Evolutionary conservation across 2,113 vertebrate genomes (phyloP).

Genomic region (Uria lomvia): DNA sequence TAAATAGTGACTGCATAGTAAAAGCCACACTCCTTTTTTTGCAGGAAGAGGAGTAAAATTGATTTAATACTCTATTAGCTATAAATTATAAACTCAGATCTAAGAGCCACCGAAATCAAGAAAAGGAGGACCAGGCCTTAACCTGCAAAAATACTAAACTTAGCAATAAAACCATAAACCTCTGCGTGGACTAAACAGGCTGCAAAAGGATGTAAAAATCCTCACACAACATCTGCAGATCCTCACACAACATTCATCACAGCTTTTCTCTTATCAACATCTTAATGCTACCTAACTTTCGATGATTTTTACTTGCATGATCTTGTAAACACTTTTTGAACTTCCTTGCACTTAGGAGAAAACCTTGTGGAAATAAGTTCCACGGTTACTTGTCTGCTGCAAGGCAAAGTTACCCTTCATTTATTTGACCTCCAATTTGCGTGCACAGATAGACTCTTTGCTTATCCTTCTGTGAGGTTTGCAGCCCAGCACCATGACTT

Average conservation of each 20-base stretch:
- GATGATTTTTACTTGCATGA: not conserved
- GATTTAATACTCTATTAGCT: not conserved
- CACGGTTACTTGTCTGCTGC: not conserved
- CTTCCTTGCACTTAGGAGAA: not conserved
- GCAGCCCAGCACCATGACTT: not conserved
- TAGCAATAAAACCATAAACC: not conserved
- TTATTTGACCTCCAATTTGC: not conserved
- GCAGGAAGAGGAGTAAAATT: not conserved
- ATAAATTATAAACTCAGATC: not conserved
- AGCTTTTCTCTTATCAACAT: not conserved
- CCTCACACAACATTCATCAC: not conserved
- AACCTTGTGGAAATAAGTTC: not conserved
- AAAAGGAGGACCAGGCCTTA: not conserved
- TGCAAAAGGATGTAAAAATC: not conserved
- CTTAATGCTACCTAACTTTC: not conserved
- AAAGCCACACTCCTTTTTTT: not conserved
- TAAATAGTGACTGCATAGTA: not conserved
- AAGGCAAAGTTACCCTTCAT: not conserved
- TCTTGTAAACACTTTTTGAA: not conserved
- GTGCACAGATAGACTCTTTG: not conserved
- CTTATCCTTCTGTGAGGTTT: not conserved
- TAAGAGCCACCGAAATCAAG: not conserved
- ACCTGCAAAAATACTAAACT: not conserved
- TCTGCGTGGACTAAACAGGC: rapidly evolving
- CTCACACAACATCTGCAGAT: not conserved